Percentiles rank a stretch among this genome's conserved stretches.
phyloP scores from a whole-genome alignment of 2,888 invertebrate genomes.

The Calameuta idolon region DNA sequence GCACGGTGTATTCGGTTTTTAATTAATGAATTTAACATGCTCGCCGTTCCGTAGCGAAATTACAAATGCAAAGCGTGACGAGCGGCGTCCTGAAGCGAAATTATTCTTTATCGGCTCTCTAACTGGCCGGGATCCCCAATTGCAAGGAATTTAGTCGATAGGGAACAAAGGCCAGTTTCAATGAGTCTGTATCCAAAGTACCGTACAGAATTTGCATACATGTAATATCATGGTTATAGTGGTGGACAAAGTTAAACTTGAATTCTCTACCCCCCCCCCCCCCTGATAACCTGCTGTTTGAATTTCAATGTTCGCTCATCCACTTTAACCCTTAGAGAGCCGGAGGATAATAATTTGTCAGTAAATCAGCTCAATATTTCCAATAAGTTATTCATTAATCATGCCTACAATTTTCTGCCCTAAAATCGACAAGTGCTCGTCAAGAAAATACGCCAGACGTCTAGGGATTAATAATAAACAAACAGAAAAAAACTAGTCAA shows the following conservation, averaged over 20 bases:
- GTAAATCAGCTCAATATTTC: too few relatives aligned
- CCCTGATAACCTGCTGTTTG: not conserved
- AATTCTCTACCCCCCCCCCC: not conserved
- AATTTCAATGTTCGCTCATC: not conserved
- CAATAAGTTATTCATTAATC: too few relatives aligned
- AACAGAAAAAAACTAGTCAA: not conserved
- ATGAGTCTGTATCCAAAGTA: not conserved
- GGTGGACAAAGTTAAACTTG: not conserved
- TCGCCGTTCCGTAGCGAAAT: not conserved
- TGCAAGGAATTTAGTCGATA: constrained; percentile 54
- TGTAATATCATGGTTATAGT: not conserved
- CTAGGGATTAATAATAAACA: too few relatives aligned
- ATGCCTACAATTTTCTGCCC: too few relatives aligned
- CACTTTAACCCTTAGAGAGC: not conserved
- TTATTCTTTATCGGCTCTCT: constrained; percentile 45
- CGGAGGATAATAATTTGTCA: too few relatives aligned
- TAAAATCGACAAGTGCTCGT: too few relatives aligned
- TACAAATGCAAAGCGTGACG: not conserved
- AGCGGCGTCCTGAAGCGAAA: constrained; percentile 17
- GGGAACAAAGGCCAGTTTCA: constrained; percentile 20
- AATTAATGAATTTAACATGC: constrained; percentile 1
- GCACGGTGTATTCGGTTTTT: not conserved
- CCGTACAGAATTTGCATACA: not conserved
- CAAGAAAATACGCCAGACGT: too few relatives aligned
- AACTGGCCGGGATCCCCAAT: constrained; percentile 50